These are phyloP conservation scores for Gari tellinella DNA, from an alignment of 2,888 invertebrate genomes.

Conservation along the genomic window DNA sequence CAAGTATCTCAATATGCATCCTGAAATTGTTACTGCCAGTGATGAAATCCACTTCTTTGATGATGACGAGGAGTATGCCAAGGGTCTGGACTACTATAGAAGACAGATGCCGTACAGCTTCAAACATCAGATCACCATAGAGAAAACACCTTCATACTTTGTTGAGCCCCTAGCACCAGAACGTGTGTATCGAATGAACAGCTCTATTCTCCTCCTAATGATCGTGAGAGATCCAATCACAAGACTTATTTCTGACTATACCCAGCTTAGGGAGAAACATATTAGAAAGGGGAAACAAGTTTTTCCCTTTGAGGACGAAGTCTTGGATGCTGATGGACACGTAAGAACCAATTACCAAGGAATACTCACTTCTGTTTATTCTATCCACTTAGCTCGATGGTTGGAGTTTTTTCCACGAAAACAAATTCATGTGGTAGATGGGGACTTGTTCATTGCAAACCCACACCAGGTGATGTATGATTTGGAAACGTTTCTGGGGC, in stretches of 20 bases:
- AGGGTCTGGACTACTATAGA: constrained; percentile 96
- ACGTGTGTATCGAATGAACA: constrained; percentile 96
- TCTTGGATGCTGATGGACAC: constrained; percentile 78
- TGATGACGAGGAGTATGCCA: constrained; percentile 91
- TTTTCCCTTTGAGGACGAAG: constrained; percentile 81
- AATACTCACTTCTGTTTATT: constrained; percentile 80
- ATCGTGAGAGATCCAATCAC: constrained; percentile 98
- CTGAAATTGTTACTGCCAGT: constrained; percentile 94
- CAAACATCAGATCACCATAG: constrained; percentile 95
- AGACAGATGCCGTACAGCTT: constrained; percentile 95
- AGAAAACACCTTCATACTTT: constrained; percentile 99
- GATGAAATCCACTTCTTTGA: constrained; percentile 99
- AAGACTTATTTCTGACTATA: constrained; percentile 97
- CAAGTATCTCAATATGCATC: constrained; percentile 83
- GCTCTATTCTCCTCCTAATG: constrained; percentile 93
- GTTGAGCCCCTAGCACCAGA: constrained; percentile 97
- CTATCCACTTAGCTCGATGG: constrained; percentile 93
- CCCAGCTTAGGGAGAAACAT: constrained; percentile 89
- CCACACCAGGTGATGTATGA: constrained; percentile 73
- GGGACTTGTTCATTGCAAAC: constrained; percentile 71
- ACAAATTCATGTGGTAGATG: constrained; percentile 96
- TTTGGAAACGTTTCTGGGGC: constrained; percentile 76
- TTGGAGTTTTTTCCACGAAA: constrained; percentile 95
- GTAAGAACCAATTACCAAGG: constrained; percentile 83
- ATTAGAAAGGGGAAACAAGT: constrained; percentile 62